Percentiles rank a stretch among this genome's conserved stretches.
Conservation (phyloP, 1,140 invertebrate genomes). For the Leptinotarsa undecemlineata region DNA sequence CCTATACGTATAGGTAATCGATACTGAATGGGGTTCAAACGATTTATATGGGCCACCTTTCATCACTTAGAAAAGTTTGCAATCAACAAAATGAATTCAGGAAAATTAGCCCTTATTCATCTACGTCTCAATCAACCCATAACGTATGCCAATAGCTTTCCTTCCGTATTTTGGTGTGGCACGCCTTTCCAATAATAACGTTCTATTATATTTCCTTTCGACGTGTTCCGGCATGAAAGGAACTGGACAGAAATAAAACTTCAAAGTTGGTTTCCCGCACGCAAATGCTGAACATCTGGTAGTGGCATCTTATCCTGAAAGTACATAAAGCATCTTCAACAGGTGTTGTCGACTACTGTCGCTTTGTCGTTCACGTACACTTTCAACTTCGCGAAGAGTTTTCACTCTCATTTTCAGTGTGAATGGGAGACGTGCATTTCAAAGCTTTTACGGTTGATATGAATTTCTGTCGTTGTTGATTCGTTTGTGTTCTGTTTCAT, state of each 20-base stretch:
- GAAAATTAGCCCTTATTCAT: no score
- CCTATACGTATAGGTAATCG: no score
- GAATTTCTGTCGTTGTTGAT: not conserved
- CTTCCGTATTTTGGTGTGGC: not conserved
- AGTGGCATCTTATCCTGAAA: not conserved
- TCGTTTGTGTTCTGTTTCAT: not conserved
- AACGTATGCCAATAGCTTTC: not conserved
- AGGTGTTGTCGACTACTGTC: constrained; percentile 15
- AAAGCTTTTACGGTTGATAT: not conserved
- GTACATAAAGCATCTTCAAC: constrained; percentile 9
- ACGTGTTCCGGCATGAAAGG: constrained; percentile 8
- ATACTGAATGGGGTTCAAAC: no score
- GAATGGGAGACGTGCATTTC: not conserved
- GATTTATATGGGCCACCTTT: no score
- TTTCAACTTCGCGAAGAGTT: constrained; percentile 9
- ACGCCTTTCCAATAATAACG: not conserved
- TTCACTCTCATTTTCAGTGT: constrained; percentile 12
- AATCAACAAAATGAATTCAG: no score
- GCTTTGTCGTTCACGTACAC: constrained; percentile 10
- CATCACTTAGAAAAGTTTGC: no score
- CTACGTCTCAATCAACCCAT: not conserved
- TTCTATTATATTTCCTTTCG: not conserved
- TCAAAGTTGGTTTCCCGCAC: constrained; percentile 1
- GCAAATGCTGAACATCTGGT: constrained; percentile 18
- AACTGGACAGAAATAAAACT: constrained; percentile 18